A percentile compares a stretch with the other conserved stretches of the same genome.
Evolutionary conservation across 2,113 vertebrate species (phyloP).

Genomic region (Oreotrochilus melanogaster): DNA sequence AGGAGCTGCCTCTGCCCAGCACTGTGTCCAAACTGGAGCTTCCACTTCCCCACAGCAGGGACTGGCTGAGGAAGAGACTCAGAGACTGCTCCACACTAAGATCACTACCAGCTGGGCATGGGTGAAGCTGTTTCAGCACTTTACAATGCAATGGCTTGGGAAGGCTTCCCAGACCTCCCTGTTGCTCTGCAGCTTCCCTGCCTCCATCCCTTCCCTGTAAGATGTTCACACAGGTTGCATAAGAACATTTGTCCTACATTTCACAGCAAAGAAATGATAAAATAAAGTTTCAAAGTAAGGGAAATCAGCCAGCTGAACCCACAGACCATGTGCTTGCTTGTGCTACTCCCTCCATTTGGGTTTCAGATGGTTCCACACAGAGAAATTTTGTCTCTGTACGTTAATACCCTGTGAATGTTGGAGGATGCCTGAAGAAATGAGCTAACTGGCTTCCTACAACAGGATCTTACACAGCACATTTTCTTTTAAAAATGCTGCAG

Average conservation of each 20-base stretch:
- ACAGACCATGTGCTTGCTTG: not conserved
- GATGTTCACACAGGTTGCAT: not conserved
- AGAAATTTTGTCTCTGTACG: not conserved
- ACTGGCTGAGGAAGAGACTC: not conserved
- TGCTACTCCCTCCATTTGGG: not conserved
- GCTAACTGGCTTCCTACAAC: not conserved
- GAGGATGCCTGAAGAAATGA: not conserved
- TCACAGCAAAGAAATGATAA: not conserved
- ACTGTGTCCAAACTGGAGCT: not conserved
- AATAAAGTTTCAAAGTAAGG: not conserved
- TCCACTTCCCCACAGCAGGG: not conserved
- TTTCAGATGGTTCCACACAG: not conserved
- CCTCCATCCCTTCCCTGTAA: not conserved
- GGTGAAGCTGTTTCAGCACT: not conserved
- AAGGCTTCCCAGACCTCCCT: not conserved
- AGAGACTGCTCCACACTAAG: not conserved
- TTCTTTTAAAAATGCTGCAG: not conserved
- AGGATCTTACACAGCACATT: constrained; percentile 14
- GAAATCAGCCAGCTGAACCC: not conserved
- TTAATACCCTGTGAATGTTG: not conserved
- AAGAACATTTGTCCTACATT: not conserved
- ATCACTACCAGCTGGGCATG: not conserved
- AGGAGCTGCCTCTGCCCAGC: not conserved
- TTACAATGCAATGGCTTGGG: not conserved
- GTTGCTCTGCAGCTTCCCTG: not conserved